These are phyloP conservation scores for Sebastes baramenuke DNA, from an alignment of 2,797 vertebrate species.

Conservation along the genomic window DNA sequence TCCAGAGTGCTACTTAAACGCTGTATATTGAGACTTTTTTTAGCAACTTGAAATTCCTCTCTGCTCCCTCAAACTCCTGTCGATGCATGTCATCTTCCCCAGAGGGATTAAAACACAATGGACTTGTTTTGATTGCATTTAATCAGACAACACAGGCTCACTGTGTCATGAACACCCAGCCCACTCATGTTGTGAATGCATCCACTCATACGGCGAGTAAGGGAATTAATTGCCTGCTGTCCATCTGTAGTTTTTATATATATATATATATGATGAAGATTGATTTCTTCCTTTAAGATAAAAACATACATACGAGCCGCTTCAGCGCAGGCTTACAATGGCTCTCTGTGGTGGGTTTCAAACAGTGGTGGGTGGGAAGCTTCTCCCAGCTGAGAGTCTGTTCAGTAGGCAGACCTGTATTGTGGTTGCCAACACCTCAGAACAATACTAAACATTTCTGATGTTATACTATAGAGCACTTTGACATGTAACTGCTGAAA, in stretches of 20 bases:
- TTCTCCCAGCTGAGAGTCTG: conserved; percentile 3
- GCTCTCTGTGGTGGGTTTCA: conserved; percentile 21
- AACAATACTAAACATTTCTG: background rate
- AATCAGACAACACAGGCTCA: conserved; percentile 57
- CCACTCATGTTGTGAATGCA: conserved; percentile 51
- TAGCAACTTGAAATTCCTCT: background rate
- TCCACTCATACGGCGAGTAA: conserved; percentile 7
- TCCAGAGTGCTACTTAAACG: conserved; percentile 1
- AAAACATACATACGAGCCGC: background rate
- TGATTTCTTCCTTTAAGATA: conserved; percentile 22
- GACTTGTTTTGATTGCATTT: conserved; percentile 61
- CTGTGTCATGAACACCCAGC: conserved; percentile 41
- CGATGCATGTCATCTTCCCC: conserved; percentile 2
- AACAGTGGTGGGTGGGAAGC: conserved; percentile 37
- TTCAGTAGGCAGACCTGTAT: conserved; percentile 3
- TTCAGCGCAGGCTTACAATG: conserved; percentile 17
- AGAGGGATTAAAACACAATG: conserved; percentile 51
- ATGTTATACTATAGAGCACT: background rate
- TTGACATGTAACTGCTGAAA: conserved; percentile 12
- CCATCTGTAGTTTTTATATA: conserved; percentile 52
- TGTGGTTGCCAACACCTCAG: background rate
- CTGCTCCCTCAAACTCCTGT: conserved; percentile 8
- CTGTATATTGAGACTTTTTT: background rate
- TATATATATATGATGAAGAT: conserved; percentile 1
- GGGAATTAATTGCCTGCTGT: conserved; percentile 61